Base-by-base conservation (phyloP, 2,888 invertebrate genomes). In the Tipula confusa region DNA sequence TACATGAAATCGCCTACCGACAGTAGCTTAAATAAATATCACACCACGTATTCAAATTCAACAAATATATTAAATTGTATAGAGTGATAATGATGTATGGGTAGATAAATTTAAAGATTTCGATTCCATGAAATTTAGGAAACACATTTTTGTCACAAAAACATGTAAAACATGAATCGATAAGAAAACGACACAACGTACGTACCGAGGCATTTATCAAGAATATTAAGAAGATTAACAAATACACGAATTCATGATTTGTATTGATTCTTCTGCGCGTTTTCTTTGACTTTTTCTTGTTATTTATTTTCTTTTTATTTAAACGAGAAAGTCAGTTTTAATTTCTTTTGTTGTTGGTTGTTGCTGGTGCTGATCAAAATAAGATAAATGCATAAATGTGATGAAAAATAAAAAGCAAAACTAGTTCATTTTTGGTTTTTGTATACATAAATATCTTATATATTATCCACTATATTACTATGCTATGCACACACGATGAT, bases 261-360 rank as follows among this genome's bases (percentile, higher is more conserved):
- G 43, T 64, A 43, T 64, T 64, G 64, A 24, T 64, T 64, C 64
- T 64, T 64, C 24, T 64, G 24, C 64, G 33, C 33, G 18, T 64
- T 64, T 64, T 9, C 24, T 11, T 64, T 24, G 64, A 64, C 9
- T 64, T 64, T 6, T 64, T 64, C 24, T 64, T 64, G 24, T 18
- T 43, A 15, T n/a, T n/a, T n/a, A n/a, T 43, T 64, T 64, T 64
- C 64, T 24, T 24, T 64, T 24, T 9, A 24, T 33, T 6, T 33
- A 64, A 9, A 64, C 64, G 64, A 24, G 64, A 64, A 64, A 64
- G 64, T 64, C 64, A 64, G 64, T 64, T 24, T 64, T 64, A 64
- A 24, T 64, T 64, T 64, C 64, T 64, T 64, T 64, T 64, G 64
- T 64, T 64, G 64, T 64, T n/a, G n/a, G n/a, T n/a, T n/a, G n/a